Evolutionary conservation across 1,140 invertebrate species (phyloP).

Genomic region (Magallana ariakensis): DNA sequence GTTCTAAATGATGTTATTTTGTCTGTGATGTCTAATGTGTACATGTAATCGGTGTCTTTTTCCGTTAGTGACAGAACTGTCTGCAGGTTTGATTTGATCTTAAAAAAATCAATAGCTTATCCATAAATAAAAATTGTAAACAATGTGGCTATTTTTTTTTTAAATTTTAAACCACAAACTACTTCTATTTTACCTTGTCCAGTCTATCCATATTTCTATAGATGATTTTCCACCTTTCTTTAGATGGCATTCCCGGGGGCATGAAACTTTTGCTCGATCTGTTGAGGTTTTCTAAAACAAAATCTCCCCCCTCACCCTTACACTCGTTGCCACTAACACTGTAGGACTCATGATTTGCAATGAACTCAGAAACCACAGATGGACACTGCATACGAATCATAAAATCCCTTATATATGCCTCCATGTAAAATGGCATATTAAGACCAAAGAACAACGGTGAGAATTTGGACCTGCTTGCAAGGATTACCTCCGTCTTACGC

Average conservation of each 20-base stretch:
- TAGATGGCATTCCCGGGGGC: constrained; percentile 24
- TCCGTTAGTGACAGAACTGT: too few species aligned
- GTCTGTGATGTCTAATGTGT: too few species aligned
- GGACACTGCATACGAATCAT: background rate
- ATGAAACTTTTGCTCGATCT: constrained; percentile 29
- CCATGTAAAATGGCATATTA: too few species aligned
- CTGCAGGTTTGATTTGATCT: too few species aligned
- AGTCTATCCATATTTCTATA: constrained; percentile 29
- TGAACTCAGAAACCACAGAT: background rate
- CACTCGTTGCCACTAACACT: background rate
- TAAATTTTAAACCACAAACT: too few species aligned
- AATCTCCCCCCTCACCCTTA: constrained; percentile 45
- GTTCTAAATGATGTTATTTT: too few species aligned
- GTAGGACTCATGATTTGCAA: background rate
- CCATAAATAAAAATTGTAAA: too few species aligned
- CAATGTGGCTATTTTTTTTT: too few species aligned
- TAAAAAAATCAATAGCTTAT: too few species aligned
- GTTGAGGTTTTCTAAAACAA: too few species aligned
- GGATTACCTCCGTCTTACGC: background rate
- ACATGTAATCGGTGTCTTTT: too few species aligned
- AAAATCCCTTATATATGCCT: background rate
- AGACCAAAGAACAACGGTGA: constrained; percentile 36
- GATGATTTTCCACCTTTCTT: background rate
- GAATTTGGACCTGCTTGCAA: constrained; percentile 15
- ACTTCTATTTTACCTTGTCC: too few species aligned